Base-by-base conservation (phyloP, 2,113 vertebrate genomes). In the Todiramphus chloris region DNA sequence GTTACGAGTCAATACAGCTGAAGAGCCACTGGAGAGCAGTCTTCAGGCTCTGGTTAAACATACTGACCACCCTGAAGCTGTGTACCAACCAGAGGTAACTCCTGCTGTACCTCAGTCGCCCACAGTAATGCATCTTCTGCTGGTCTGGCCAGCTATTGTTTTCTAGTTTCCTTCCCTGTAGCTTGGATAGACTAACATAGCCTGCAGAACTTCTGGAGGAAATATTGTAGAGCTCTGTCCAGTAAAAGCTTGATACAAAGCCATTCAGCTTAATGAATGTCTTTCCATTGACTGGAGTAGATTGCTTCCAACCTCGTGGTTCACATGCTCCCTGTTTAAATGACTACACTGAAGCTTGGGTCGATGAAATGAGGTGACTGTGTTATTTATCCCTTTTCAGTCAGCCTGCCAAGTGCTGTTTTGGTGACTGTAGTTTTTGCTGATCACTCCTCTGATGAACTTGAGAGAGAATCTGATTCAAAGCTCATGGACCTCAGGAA, bases 221-320 rank as follows among this genome's bases (percentile, higher is more conserved):
- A 94, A 76, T 82, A 89, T 94, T 93, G 90, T 72, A 95, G 53
- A 94, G 77, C 15, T 94, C 58, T 62, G 33, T 69, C 80, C 83
- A 96, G 81, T 84, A 81, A 84, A 92, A 94, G 30, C 76, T 92
- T 90, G 86, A 96, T 90, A 75, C 25, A 9, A 91, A 91, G 90
- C 76, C 86, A 87, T 90, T 87, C 53, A 94, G n/a, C 44, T 79
- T 79, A 87, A 94, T 92, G 43, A 86, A 79, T 79, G 28, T 63
- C 80, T 87, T 96, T 95, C 89, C 87, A 87, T 63, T 95, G 74
- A 92, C 74, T 82, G 58, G 27, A 81, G 31, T 15, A 39, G 37
- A 62, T 93, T 82, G 73, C 41, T 78, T 95, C 83, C 81, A 90
- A 28, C 6, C n/a, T 82, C 58, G 31, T 30, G 55, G 69, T 69